Base-by-base conservation (phyloP, 2,113 vertebrate species). In the Chloebia gouldiae region DNA sequence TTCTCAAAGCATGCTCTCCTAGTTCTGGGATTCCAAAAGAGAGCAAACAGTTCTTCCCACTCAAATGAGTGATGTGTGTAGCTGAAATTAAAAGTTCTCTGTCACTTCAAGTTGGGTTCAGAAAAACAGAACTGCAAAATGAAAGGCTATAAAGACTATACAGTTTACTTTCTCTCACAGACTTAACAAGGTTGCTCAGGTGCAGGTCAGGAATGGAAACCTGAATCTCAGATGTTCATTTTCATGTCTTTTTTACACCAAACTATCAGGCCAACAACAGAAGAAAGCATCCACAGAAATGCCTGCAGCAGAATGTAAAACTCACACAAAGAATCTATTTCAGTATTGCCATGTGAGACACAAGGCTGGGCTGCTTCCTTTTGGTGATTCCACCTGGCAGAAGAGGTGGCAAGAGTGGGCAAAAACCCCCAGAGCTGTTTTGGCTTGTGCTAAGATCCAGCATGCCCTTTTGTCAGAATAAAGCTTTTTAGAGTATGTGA, bases 301-400 rank as follows among this genome's bases (percentile, higher is more conserved):
- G 10, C 7, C 13, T 2, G 0, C 19, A 82, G 61, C 31, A 73
- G 40, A 35, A 44, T 3, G 0, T 17, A 78, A 66, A 83, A 18
- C 8, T 47, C 37, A 19, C 0, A 13, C 16, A 27, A 40, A 53
- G 7, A 53, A 45, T 15, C 16, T 65, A 0, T 25, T 65, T 30
- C 44, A 15, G 39, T 10, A 66, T 16, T 45, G 59, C 47, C 63
- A 13, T 7, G n/a, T 5, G 28, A 76, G 30, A 59, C 22, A 20
- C 16, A 4, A 1, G 1, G 47, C 61, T 24, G 1, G 0, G 1
- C 28, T 24, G 30, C 50, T 64, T 49, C 53, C 15, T 72, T 25
- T 6, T 8, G 27, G 40, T 9, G 28, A 24, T 24, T 20, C 6
- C 10, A 30, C 21, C 30, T 0, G 1, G 24, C 20, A 39, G 35